Base-by-base conservation (phyloP, 2,888 invertebrate species). In the Leptarthrus brevirostris region DNA sequence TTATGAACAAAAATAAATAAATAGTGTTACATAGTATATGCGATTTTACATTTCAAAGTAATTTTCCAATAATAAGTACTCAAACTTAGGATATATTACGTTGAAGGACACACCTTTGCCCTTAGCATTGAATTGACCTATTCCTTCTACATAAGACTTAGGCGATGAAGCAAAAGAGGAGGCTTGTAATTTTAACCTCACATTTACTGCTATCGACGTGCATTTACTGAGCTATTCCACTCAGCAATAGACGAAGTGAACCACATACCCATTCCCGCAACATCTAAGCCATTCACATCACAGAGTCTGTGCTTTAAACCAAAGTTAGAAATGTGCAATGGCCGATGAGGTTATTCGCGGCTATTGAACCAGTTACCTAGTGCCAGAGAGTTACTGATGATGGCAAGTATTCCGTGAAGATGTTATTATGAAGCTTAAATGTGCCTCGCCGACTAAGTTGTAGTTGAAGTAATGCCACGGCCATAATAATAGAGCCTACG, bases 331-430 rank as follows among this genome's bases (percentile, higher is more conserved):
- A 52, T 69, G 34, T 69, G 69, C 74, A 77, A 75, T 74, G 76
- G 76, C n/a, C 75, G 72, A 71, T 77, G 78, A 81, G 81, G 82
- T 82, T 81, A 82, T 79, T 81, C 76, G 75, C 79, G 82, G 82
- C 79, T 83, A 79, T 81, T 83, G 83, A 83, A 83, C 83, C 81
- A 83, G 81, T 83, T 83, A 83, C 83, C 83, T 82, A 83, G 81
- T 83, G 82, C 81, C 80, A 79, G 78, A 78, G 76, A 74, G 61
- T 56, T 56, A 72, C 72, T 30, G 72, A 44, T 56, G 44, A 47
- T 24, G 18, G 52, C 69, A 52, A 52, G 52, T 52, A 52, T 69
- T 69, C 52, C 69, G 14, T 49, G 52, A 52, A 69, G 69, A 69
- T 69, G 69, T 52, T 30, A 69, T 69, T 49, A 52, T 69, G 52